Base-by-base conservation (phyloP, 2,888 invertebrate genomes). In the Trypoxylon attenuatum region DNA sequence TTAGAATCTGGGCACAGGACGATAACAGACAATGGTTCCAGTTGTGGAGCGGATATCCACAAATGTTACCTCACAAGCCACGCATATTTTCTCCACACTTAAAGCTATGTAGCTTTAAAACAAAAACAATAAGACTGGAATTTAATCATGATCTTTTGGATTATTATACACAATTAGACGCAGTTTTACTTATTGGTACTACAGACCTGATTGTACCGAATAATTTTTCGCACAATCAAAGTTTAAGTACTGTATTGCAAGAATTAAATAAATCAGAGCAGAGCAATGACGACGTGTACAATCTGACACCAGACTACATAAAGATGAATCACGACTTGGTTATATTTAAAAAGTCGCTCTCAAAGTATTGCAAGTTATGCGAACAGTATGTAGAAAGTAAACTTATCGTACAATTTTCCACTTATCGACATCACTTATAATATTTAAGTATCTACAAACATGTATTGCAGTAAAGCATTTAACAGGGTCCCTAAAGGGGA, bases 141-240 rank as follows among this genome's bases (percentile, higher is more conserved):
- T 94, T 97, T 80, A 94, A 96, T 86, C 96, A 96, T 83, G 91
- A 90, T 61, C 88, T 91, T 53, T 89, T 96, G 51, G 92, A 94
- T 39, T 96, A 97, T 85, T 96, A 96, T 84, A 94, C 95, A 10
- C 94, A 96, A 82, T 87, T 97, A 51, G 97, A 97, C 88, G 96
- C 95, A 13, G 92, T 97, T 1, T 87, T 94, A 67, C 88, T 97
- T 27, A 91, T 92, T 72, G 97, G 97, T 0, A 91, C 88, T 45
- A 88, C 89, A 13, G 88, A 90, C n/a, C 66, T 85, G 5, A 76
- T 84, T 33, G 56, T 83, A 47, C 85, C 84, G 15, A 81, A 77
- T 41, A 61, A 80, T 45, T 78, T 72, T 47, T 80, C 80, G 15
- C 72, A 79, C 25, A 77, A 81, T 61, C 71, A 73, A 39, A 85